Evolutionary conservation across 1,140 invertebrate genomes (phyloP).

Genomic region (Bombus sylvicola): DNA sequence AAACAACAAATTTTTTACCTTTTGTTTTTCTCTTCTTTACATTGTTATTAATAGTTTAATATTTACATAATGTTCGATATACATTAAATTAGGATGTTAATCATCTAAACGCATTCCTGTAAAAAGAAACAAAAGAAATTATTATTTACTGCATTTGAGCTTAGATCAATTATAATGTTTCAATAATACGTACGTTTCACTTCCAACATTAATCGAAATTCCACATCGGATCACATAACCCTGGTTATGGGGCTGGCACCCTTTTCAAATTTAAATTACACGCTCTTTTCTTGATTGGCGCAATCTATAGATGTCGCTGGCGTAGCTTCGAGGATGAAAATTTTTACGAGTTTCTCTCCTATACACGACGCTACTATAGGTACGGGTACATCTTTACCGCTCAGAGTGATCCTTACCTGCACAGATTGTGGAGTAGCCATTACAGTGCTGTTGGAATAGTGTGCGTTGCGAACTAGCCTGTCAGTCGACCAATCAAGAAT

Average conservation of each 20-base stretch:
- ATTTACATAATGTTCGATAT: not conserved
- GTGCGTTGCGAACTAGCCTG: slow-evolving; percentile 6
- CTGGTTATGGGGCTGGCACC: not conserved
- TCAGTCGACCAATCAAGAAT: slow-evolving; percentile 21
- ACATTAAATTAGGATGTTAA: not conserved
- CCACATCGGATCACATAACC: too few relatives aligned
- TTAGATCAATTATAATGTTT: not conserved
- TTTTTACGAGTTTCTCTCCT: not conserved
- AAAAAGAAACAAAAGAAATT: not conserved
- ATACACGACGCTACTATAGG: not conserved
- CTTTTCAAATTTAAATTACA: slow-evolving; percentile 1
- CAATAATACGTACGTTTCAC: not conserved
- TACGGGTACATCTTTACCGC: not conserved
- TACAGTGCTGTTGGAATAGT: slow-evolving; percentile 4
- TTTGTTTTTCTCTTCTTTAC: not conserved
- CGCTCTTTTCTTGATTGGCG: not conserved
- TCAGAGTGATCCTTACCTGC: not conserved
- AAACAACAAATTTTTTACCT: not conserved
- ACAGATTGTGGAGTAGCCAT: not conserved
- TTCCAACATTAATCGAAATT: too few relatives aligned
- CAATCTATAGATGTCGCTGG: slow-evolving; percentile 14
- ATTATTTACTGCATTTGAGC: not conserved
- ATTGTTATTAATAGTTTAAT: not conserved
- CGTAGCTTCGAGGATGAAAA: not conserved
- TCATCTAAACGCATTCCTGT: not conserved